Base-by-base conservation (phyloP, 2,797 vertebrate species). In the Melopsittacus undulatus region DNA sequence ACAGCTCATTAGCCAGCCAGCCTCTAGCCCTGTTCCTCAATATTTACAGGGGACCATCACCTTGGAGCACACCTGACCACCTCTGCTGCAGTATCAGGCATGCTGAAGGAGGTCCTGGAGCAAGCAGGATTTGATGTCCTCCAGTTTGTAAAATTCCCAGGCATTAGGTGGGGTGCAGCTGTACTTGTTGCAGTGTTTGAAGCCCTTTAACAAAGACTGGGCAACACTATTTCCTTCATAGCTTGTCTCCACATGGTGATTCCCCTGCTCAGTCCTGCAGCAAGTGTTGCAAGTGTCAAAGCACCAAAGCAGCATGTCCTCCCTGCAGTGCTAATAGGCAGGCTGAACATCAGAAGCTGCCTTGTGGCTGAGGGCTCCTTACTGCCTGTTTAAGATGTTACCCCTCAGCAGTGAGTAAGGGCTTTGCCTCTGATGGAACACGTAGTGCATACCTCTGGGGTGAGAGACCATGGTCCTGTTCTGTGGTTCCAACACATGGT, bases 381-480 rank as follows among this genome's bases (percentile, higher is more conserved):
- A 54, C 74, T 63, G 54, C 62, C 43, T 2, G 0, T 5, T 1
- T 2, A 1, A 2, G 42, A 6, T 19, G 22, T 14, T 38, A 36
- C 27, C 67, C 15, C 67, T 83, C 54, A 14, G 11, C 0, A 3
- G 20, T 0, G 1, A 4, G 15, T 45, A 73, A 38, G 61, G n/a
- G 36, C 67, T n/a, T 24, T 36, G 19, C 0, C 3, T n/a, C 46
- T n/a, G 23, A 23, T 21, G 72, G 14, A 21, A 45, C 17, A 9
- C 10, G 11, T 42, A 1, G 2, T 29, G 17, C 36, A 13, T 1
- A 3, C 20, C 2, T 0, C 45, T 3, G 24, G 32, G 15, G 19
- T 3, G 10, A n/a, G 23, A 23, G 16, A 10, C 45, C 10, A 2
- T 38, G 52, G 26, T 26, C 24, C n/a, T 76, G 32, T 21, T 27